Evolutionary conservation across 2,797 vertebrate genomes (phyloP).

Genomic region (Sebastes trivittatus): DNA sequence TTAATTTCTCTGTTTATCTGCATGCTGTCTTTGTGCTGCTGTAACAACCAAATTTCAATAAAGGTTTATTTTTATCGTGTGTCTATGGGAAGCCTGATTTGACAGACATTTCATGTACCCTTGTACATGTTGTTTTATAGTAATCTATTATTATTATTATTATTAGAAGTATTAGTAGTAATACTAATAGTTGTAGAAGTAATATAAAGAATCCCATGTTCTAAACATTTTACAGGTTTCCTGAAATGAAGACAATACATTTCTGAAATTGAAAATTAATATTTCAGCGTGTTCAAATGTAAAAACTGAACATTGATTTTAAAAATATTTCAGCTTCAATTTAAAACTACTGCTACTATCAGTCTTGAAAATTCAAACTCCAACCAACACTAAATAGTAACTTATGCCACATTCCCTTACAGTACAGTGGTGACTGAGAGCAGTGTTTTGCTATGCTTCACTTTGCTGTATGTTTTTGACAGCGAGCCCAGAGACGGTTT

Average conservation of each 20-base stretch:
- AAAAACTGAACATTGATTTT: neutral
- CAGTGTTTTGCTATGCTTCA: neutral
- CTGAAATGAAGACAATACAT: neutral
- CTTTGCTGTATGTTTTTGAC: conserved; percentile 24
- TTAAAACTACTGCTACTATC: neutral
- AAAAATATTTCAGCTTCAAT: neutral
- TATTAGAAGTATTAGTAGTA: neutral
- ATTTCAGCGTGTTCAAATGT: neutral
- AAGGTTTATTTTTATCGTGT: too few relatives aligned
- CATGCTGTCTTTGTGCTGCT: neutral
- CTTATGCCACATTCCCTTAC: neutral
- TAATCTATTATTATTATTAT: neutral
- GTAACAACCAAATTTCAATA: too few relatives aligned
- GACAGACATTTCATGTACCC: neutral
- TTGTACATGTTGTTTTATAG: neutral
- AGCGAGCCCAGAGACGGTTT: conserved; percentile 41
- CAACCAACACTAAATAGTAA: neutral
- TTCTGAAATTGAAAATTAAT: neutral
- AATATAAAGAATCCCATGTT: neutral
- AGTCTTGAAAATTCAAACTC: neutral
- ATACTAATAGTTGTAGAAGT: neutral
- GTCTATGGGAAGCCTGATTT: neutral
- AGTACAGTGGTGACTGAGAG: neutral
- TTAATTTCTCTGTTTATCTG: neutral
- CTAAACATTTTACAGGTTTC: neutral